These are phyloP conservation scores for Arenaria interpres DNA, from an alignment of 2,113 vertebrate genomes.

Conservation along the genomic window DNA sequence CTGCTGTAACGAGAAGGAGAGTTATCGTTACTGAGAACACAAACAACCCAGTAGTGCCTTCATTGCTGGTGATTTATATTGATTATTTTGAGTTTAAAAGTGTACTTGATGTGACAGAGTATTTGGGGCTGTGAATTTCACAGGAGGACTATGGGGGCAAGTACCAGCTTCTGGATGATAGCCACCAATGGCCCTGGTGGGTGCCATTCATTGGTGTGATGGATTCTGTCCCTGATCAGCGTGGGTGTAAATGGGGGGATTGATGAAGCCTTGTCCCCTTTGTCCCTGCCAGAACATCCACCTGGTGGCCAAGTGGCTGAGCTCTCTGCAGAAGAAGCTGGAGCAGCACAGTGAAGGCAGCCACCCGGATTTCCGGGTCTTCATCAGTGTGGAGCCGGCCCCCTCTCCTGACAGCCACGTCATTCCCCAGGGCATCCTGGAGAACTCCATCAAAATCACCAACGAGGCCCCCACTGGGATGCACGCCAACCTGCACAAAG, in stretches of 20 bases:
- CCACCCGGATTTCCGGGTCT: constrained; percentile 84
- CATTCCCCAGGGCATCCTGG: constrained; percentile 94
- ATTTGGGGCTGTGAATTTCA: not conserved
- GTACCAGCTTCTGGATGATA: not conserved
- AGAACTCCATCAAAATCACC: constrained; percentile 94
- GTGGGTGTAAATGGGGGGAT: rapidly evolving
- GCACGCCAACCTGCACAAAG: constrained; percentile 93
- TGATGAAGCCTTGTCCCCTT: not conserved
- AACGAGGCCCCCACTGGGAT: constrained; percentile 89
- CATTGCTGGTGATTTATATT: not conserved
- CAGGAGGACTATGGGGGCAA: not conserved
- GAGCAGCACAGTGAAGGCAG: constrained; percentile 83
- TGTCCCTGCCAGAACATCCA: constrained; percentile 88
- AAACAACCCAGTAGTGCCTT: not conserved
- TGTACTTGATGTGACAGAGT: not conserved
- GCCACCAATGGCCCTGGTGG: not conserved
- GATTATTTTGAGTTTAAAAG: not conserved
- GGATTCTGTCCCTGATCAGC: not conserved
- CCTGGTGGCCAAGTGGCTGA: constrained; percentile 91
- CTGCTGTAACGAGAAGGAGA: not conserved
- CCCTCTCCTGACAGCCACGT: constrained; percentile 81
- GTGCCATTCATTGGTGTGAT: not conserved
- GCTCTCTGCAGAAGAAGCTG: constrained; percentile 88
- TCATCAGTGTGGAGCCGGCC: constrained; percentile 91
- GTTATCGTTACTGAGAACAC: not conserved